Evolutionary conservation across 2,797 vertebrate genomes (phyloP).

Genomic region (Peromyscus eremicus): DNA sequence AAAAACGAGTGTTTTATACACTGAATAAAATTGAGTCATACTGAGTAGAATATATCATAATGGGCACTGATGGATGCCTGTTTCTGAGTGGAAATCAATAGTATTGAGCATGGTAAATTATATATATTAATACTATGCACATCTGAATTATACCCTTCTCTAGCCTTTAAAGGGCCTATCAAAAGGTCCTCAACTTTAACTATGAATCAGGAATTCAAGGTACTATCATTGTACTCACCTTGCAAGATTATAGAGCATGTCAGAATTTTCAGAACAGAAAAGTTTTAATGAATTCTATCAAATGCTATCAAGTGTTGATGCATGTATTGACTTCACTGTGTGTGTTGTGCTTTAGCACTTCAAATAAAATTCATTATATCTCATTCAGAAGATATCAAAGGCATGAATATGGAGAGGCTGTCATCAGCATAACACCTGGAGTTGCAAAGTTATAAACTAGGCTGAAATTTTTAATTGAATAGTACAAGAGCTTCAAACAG

Average conservation of each 20-base stretch:
- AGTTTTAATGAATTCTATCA: neutral
- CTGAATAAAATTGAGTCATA: neutral
- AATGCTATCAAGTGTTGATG: neutral
- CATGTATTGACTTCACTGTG: neutral
- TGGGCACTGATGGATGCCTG: neutral
- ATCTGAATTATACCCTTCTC: slow-evolving; percentile 3
- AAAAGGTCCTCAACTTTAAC: neutral
- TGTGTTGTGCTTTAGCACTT: neutral
- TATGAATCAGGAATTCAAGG: slow-evolving; percentile 7
- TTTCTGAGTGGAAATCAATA: neutral
- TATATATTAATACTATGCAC: neutral
- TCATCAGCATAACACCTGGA: neutral
- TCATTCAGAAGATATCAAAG: slow-evolving; percentile 45
- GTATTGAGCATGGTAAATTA: neutral
- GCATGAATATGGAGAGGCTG: neutral
- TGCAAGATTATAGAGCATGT: slow-evolving; percentile 12
- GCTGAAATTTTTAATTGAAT: neutral
- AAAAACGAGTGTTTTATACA: neutral
- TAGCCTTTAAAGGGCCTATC: neutral
- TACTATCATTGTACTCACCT: neutral
- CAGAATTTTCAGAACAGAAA: slow-evolving; percentile 42
- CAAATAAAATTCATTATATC: slow-evolving; percentile 33
- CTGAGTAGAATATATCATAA: neutral
- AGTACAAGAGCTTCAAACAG: neutral
- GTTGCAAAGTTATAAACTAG: neutral